A percentile compares a stretch with the other conserved stretches of the same genome.
Evolutionary conservation across 2,888 invertebrate species (phyloP).

Genomic region (Hypolimnas misippus): DNA sequence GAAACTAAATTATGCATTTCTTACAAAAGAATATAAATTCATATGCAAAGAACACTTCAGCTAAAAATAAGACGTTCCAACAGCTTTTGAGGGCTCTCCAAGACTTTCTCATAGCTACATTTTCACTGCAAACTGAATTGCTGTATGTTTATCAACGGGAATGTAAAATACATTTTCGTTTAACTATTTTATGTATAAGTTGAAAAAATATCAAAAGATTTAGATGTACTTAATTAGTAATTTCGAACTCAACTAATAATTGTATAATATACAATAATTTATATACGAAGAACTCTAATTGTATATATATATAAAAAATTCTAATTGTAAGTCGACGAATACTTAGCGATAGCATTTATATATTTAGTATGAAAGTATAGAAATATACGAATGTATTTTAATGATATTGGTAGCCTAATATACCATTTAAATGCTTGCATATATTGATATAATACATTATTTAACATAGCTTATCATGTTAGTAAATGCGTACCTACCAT

Average conservation of each 20-base stretch:
- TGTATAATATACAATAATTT: too few species aligned
- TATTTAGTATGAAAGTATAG: too few species aligned
- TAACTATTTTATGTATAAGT: background rate
- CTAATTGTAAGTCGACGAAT: too few species aligned
- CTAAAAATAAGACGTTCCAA: constrained; percentile 46
- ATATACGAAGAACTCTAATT: too few species aligned
- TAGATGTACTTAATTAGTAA: too few species aligned
- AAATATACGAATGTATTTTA: too few species aligned
- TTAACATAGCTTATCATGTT: too few species aligned
- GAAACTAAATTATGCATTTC: constrained; percentile 12
- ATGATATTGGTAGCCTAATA: background rate
- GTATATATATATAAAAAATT: too few species aligned
- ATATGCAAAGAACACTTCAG: constrained; percentile 42
- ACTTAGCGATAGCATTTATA: too few species aligned
- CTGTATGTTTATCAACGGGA: background rate
- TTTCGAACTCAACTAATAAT: too few species aligned
- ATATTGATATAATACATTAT: too few species aligned
- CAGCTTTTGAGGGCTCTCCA: constrained; percentile 5
- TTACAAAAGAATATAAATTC: constrained; percentile 24
- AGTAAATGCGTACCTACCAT: too few species aligned
- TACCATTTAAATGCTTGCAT: background rate
- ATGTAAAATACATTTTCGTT: background rate
- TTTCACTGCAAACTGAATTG: background rate
- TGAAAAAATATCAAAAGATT: background rate
- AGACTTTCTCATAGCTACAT: constrained; percentile 22